Evolutionary conservation across 2,113 vertebrate genomes (phyloP), one percentile per base, ranked within the genome.

Genomic region (Narcine bancroftii): DNA sequence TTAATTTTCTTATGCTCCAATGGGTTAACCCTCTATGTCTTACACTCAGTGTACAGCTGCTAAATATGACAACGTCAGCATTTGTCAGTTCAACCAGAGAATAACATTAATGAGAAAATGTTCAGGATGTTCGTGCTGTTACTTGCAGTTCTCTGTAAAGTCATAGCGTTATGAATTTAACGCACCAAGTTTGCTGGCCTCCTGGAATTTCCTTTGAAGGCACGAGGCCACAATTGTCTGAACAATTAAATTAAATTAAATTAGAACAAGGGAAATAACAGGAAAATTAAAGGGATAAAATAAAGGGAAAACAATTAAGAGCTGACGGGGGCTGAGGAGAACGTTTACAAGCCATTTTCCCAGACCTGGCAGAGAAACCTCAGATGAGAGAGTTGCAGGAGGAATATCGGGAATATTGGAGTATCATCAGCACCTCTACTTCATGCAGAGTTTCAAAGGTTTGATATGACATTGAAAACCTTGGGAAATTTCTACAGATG

Each of bases 41-140:
- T 93, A 94, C 94, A 94, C 92, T 45, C 94, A 94, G 94, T 93
- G 47, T 94, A 94, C 92, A 94, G 93, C 94, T 94, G 95, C 94
- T 95, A 95, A 95, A 94, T 95, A 95, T 94, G 93, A 95, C 92
- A 85, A 94, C 94, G 94, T 95, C 93, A 94, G 94, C 95, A 95
- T 93, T 94, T 94, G 95, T 94, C 94, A 95, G 93, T 92, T 92
- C 93, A 94, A 93, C 93, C 93, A 93, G 76, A 92, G 91, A 72
- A 53, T 42, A 91, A 69, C 87, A 91, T 45, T 66, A 91, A 45
- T 91, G 39, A 91, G 87, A 91, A 91, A 91, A 91, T 87, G 81
- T 87, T 87, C 81, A 36, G 81, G 81, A 87, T 63, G 81, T 87
- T 87, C n/a, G 15, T 60, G 53, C 19, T 87, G 56, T 36, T 87